Base-by-base conservation (phyloP, 2,888 invertebrate species). In the Conistra vaccinii region DNA sequence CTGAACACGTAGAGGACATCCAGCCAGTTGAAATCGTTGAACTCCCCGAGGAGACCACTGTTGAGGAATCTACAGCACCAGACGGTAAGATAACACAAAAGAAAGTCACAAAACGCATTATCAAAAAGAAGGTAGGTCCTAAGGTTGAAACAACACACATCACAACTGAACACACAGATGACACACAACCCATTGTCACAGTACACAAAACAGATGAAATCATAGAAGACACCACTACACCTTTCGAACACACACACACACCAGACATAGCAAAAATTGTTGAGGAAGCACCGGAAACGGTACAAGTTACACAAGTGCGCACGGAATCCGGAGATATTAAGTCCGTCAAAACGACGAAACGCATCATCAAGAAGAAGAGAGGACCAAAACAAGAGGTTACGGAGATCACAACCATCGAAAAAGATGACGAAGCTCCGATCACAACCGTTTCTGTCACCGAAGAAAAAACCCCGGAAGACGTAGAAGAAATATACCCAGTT, bases 51-150 rank as follows among this genome's bases (percentile, higher is more conserved):
- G 74, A 79, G 12, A 74, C 58, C 0, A 42, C 62, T 0, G 17
- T 76, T 0, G 73, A 74, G 4, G 74, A 76, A 10, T n/a, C 23
- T 0, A 20, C 20, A 2, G 3, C 61, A 0, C 58, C 76, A n/a
- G 70, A 83, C 1, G 83, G 83, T 79, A 83, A 79, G 79, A 14
- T 10, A 1, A 60, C 12, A 9, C 61, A 51, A 29, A 73, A 48
- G 20, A 79, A 53, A 71, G 26, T 75, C 0, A 73, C 61, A 0
- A 78, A 73, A 48, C 60, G 78, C 1, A 66, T 9, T 0, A 66
- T 72, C n/a, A 78, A 70, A 83, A 80, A 72, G 53, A 83, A 84
- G 51, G 77, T 75, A 68, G 83, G 84, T 55, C 80, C 76, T 0
- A 73, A 39, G 4, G 35, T 83, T 0, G 75, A 83, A 69, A 80